A percentile compares a stretch with the other conserved stretches of the same genome.
Evolutionary conservation across 2,888 invertebrate genomes (phyloP).

Genomic region (Polydrusus tereticollis): DNA sequence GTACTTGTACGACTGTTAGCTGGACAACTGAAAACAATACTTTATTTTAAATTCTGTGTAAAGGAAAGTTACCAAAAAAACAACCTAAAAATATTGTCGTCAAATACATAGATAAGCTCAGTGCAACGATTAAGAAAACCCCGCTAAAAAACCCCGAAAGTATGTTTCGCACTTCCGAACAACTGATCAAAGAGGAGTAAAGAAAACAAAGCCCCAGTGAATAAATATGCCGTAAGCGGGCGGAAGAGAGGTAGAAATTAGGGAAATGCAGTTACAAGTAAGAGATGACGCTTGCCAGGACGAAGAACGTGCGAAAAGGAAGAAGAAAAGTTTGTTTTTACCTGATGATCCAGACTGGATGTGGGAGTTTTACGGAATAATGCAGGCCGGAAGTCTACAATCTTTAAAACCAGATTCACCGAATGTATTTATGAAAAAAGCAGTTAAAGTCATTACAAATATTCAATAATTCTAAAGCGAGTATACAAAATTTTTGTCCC

Average conservation of each 20-base stretch:
- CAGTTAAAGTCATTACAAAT: no score
- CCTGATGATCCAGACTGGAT: conserved; percentile 30
- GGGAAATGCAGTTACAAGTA: conserved; percentile 1
- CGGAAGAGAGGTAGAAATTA: neutral
- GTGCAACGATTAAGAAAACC: conserved; percentile 44
- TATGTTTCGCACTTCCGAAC: conserved; percentile 46
- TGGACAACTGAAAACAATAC: no score
- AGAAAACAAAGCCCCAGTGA: conserved; percentile 26
- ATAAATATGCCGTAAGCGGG: conserved; percentile 8
- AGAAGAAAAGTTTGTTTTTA: conserved; percentile 28
- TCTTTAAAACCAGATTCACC: neutral
- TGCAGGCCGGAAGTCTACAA: conserved; percentile 10
- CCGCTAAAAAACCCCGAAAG: conserved; percentile 42
- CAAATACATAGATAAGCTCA: no score
- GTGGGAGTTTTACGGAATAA: neutral
- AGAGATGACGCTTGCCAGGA: neutral
- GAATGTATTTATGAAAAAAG: no score
- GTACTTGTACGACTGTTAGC: no score
- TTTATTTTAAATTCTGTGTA: no score
- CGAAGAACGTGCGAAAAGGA: conserved; percentile 24
- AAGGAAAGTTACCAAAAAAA: no score
- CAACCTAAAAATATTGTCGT: neutral
- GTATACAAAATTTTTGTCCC: no score
- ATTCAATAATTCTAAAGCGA: no score
- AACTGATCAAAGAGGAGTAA: conserved; percentile 37